Evolutionary conservation across 35 echinoderm and acorn worm species (phyloP).

Genomic region (Ophiothrix spiculata): DNA sequence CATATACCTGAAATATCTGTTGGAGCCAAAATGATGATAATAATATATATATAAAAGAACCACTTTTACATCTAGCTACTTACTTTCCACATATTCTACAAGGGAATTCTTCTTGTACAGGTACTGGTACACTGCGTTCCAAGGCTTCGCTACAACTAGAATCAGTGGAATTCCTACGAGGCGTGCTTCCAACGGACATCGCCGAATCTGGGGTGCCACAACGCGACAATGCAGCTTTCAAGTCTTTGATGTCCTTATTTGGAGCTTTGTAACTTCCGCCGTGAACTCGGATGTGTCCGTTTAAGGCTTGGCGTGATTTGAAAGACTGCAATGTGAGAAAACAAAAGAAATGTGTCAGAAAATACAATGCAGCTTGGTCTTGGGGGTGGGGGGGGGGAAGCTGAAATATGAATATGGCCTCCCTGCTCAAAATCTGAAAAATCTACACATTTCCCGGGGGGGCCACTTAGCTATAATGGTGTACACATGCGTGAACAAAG

Average conservation of each 20-base stretch:
- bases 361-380: no score
- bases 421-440: no score
- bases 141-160: slow-evolving; percentile 36
- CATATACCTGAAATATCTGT: background rate
- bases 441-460: no score
- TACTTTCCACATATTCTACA: slow-evolving; percentile 91
- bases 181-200: background rate
- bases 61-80: no score
- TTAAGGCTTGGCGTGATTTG: slow-evolving; percentile 92
- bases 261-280: slow-evolving; percentile 71
- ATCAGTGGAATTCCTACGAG: slow-evolving; percentile 13
- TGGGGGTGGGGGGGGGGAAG: no score
- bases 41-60: background rate
- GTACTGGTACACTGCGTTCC: background rate
- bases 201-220: slow-evolving; percentile 10
- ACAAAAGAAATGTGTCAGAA: no score
- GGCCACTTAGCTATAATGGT: no score
- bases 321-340: slow-evolving; percentile 55
- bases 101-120: slow-evolving; percentile 36
- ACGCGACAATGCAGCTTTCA: background rate
- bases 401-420: no score
- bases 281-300: slow-evolving; percentile 97
- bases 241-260: slow-evolving; percentile 16
- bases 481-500: no score
- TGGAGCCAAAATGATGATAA: background rate